Evolutionary conservation across 1,140 invertebrate genomes (phyloP).

Genomic region (Zaprionus taronus): DNA sequence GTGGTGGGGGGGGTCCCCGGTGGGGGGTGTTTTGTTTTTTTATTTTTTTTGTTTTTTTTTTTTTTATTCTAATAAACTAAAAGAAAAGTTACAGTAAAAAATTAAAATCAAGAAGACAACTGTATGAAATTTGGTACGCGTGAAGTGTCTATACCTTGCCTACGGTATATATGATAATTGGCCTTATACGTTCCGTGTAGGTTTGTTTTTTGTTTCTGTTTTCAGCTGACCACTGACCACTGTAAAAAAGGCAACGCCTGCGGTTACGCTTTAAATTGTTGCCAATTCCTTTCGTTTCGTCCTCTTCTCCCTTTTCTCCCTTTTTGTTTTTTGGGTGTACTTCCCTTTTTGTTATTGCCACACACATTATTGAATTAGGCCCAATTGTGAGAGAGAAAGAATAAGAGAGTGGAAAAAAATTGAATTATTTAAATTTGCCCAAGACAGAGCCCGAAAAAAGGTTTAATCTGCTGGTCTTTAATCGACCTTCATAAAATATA

Average conservation of each 20-base stretch:
- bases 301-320: background rate
- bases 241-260: conserved; percentile 67
- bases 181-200: too few relatives aligned
- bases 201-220: conserved; percentile 31
- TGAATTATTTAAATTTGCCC: conserved; percentile 18
- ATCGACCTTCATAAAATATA: conserved; percentile 17
- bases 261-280: conserved; percentile 76
- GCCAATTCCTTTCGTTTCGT: conserved; percentile 54
- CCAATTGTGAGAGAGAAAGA: conserved; percentile 29
- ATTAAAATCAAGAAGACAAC: too few relatives aligned
- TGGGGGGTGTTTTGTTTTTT: too few relatives aligned
- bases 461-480: conserved; percentile 8
- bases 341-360: conserved; percentile 6
- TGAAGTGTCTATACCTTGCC: too few relatives aligned
- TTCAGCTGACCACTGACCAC: conserved; percentile 53
- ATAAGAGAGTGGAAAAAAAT: conserved; percentile 1
- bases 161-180: too few relatives aligned
- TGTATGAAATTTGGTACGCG: too few relatives aligned
- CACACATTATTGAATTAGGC: conserved; percentile 73
- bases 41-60: too few relatives aligned
- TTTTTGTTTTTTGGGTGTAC: conserved; percentile 24
- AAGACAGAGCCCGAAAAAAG: background rate
- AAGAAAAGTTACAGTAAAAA: too few relatives aligned
- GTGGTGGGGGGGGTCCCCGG: too few relatives aligned
- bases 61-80: too few relatives aligned